phyloP scores from a whole-genome alignment of 2,888 invertebrate species.

The Mimas tiliae region DNA sequence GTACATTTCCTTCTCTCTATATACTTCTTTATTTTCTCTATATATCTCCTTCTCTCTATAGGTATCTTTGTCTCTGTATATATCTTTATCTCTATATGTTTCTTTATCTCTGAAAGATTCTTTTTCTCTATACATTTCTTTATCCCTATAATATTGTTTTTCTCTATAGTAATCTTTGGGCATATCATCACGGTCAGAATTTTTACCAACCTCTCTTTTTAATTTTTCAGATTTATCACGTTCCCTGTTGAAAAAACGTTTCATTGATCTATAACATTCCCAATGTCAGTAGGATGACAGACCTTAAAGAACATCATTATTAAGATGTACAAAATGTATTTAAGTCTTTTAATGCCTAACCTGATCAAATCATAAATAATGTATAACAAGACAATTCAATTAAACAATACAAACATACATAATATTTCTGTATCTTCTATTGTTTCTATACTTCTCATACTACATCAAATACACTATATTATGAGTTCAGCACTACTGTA shows the following conservation, averaged over 20 bases:
- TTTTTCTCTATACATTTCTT: constrained; percentile 71
- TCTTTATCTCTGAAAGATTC: constrained; percentile 76
- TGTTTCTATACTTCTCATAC: too few species aligned
- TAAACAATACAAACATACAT: too few species aligned
- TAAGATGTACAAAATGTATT: constrained; percentile 39
- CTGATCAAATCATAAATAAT: too few species aligned
- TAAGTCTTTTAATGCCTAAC: constrained; percentile 17
- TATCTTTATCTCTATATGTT: constrained; percentile 67
- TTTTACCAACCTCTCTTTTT: constrained; percentile 70
- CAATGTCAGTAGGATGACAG: constrained; percentile 58
- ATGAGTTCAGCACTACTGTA: too few species aligned
- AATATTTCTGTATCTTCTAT: too few species aligned
- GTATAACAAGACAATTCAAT: too few species aligned
- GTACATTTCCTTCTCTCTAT: constrained; percentile 62
- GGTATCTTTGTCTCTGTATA: constrained; percentile 60
- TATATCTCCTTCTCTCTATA: constrained; percentile 56
- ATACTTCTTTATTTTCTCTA: constrained; percentile 55
- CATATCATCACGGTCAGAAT: constrained; percentile 72
- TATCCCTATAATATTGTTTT: constrained; percentile 73
- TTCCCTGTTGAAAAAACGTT: constrained; percentile 71
- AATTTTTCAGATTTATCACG: constrained; percentile 76
- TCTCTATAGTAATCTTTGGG: constrained; percentile 80
- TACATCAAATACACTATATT: too few species aligned
- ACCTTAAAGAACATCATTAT: constrained; percentile 61
- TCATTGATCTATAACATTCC: constrained; percentile 60